Evolutionary conservation across 2,797 vertebrate species (phyloP).

Genomic region (Tamandua tetradactyla): DNA sequence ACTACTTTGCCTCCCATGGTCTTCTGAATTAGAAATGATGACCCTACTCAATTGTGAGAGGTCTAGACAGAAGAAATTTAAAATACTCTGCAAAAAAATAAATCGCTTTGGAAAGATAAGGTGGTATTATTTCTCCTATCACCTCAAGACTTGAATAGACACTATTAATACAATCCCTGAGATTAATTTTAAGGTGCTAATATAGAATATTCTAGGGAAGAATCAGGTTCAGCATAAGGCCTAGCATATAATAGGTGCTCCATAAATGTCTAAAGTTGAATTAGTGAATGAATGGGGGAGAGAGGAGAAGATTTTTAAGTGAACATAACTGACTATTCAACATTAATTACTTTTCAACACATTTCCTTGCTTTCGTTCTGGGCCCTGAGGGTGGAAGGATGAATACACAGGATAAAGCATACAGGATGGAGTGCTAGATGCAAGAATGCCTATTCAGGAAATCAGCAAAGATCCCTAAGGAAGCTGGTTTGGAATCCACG

Average conservation of each 20-base stretch:
- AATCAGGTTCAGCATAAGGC: not conserved
- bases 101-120: not conserved
- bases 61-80: not conserved
- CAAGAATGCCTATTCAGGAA: not conserved
- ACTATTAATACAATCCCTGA: not conserved
- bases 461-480: not conserved
- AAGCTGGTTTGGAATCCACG: not conserved
- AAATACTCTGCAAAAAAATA: not conserved
- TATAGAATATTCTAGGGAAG: not conserved
- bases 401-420: not conserved
- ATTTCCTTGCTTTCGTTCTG: not conserved
- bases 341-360: not conserved
- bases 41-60: not conserved
- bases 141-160: not conserved
- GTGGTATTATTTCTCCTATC: not conserved
- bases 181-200: not conserved
- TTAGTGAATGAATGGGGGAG: not conserved
- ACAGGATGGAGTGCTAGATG: not conserved
- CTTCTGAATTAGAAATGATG: not conserved
- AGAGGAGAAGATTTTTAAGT: not conserved
- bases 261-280: not conserved
- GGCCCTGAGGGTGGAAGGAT: not conserved
- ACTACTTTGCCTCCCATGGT: not conserved
- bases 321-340: not conserved
- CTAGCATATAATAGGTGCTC: not conserved